phyloP scores from a whole-genome alignment of 2,797 vertebrate genomes.

The Sebastes kiyomatsui region DNA sequence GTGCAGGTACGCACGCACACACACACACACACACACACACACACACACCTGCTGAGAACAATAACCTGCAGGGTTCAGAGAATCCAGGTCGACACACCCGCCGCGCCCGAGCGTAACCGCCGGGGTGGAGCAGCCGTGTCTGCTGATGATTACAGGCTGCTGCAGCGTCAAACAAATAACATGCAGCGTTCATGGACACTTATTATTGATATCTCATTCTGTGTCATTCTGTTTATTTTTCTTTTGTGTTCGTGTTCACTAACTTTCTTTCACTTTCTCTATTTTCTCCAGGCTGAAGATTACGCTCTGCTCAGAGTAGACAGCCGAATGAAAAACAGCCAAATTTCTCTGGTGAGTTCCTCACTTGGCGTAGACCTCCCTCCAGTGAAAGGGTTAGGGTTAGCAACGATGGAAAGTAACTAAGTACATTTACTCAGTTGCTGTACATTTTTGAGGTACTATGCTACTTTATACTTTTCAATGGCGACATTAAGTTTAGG shows the following conservation, averaged over 20 bases:
- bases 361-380: neutral
- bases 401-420: too few relatives aligned
- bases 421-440: too few relatives aligned
- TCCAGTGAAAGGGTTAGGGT: too few relatives aligned
- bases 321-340: conserved; percentile 69
- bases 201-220: neutral
- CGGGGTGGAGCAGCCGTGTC: conserved; percentile 21
- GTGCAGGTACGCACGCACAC: conserved; percentile 66
- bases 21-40: conserved; percentile 19
- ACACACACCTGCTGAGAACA: conserved; percentile 23
- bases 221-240: neutral
- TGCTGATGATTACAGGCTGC: conserved; percentile 56
- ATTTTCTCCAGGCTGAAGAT: conserved; percentile 68
- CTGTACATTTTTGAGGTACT: too few relatives aligned
- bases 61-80: conserved; percentile 15
- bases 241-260: neutral
- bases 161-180: conserved; percentile 29
- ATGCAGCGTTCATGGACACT: neutral
- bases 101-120: neutral
- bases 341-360: conserved; percentile 77
- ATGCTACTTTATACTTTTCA: too few relatives aligned
- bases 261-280: conserved; percentile 1
- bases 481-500: too few relatives aligned
- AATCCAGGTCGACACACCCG: conserved; percentile 20
- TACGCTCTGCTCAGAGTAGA: conserved; percentile 65